These are phyloP conservation scores for Andrena flavipes DNA, from an alignment of 2,888 invertebrate species.

Conservation along the genomic window DNA sequence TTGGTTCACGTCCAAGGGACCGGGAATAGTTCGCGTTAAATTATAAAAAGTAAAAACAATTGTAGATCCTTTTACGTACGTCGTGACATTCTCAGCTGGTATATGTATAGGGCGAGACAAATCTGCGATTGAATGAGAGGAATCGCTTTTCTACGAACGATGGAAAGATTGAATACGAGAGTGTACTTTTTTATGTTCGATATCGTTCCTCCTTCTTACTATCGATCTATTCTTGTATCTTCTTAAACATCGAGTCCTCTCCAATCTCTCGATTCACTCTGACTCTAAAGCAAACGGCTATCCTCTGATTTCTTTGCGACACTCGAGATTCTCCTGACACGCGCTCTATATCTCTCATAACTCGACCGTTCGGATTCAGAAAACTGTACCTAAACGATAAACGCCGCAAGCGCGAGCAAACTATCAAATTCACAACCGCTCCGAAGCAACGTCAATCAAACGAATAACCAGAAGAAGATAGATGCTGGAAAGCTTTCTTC, in stretches of 20 bases:
- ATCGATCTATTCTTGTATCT: slow-evolving; percentile 45
- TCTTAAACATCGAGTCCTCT: slow-evolving; percentile 25
- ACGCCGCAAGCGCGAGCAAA: slow-evolving; percentile 5
- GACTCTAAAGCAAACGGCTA: slow-evolving; percentile 33
- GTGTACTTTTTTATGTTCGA: slow-evolving; percentile 81
- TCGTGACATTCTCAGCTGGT: slow-evolving; percentile 22
- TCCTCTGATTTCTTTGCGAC: slow-evolving; percentile 45
- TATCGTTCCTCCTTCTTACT: slow-evolving; percentile 55
- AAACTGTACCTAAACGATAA: slow-evolving; percentile 1
- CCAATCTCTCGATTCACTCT: slow-evolving; percentile 29
- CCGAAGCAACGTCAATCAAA: neutral
- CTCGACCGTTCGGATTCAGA: slow-evolving; percentile 13
- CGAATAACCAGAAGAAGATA: neutral
- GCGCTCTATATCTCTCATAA: slow-evolving; percentile 27
- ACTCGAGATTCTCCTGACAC: slow-evolving; percentile 43
- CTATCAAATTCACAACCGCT: neutral
- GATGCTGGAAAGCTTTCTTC: slow-evolving; percentile 11
- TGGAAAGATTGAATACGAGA: slow-evolving; percentile 62
- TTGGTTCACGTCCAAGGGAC: slow-evolving; percentile 36
- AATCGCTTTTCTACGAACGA: slow-evolving; percentile 79
- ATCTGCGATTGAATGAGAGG: slow-evolving; percentile 46
- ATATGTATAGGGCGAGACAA: slow-evolving; percentile 47
- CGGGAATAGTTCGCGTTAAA: slow-evolving; percentile 20
- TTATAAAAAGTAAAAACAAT: neutral
- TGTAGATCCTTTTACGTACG: neutral